A percentile compares a stretch with the other conserved stretches of the same genome.
Evolutionary conservation across 2,113 vertebrate species (phyloP).

Genomic region (Esox niger): DNA sequence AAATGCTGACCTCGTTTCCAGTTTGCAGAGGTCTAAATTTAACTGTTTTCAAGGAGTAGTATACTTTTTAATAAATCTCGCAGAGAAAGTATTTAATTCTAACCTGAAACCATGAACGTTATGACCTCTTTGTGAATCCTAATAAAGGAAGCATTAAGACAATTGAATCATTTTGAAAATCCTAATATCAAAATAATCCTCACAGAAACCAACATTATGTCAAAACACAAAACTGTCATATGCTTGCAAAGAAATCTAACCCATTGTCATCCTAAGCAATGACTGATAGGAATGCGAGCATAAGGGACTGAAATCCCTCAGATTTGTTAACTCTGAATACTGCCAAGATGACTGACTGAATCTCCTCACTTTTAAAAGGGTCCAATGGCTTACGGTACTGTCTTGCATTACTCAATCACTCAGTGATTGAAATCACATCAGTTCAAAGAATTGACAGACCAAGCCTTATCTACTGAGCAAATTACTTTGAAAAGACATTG

Average conservation of each 20-base stretch:
- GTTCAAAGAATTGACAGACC: constrained; percentile 23
- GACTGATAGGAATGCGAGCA: constrained; percentile 51
- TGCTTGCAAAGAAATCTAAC: constrained; percentile 37
- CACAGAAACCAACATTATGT: constrained; percentile 14
- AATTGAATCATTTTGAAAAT: background rate
- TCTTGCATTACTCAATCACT: constrained; percentile 37
- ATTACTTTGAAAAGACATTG: too few species aligned
- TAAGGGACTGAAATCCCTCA: constrained; percentile 63
- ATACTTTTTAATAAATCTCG: constrained; percentile 35
- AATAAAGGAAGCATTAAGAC: background rate
- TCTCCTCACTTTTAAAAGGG: constrained; percentile 61
- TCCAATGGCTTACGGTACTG: constrained; percentile 48
- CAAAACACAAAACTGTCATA: constrained; percentile 38
- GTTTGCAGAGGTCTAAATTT: constrained; percentile 69
- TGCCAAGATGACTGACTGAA: constrained; percentile 63
- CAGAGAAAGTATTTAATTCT: constrained; percentile 35
- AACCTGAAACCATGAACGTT: constrained; percentile 21
- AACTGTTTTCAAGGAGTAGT: constrained; percentile 67
- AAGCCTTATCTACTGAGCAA: too few species aligned
- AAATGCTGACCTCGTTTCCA: constrained; percentile 72
- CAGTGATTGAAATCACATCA: constrained; percentile 48
- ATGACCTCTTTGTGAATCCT: constrained; percentile 10
- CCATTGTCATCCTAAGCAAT: constrained; percentile 48
- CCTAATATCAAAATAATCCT: background rate
- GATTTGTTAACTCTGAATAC: constrained; percentile 55